Evolutionary conservation across 2,797 vertebrate genomes (phyloP), one percentile per base, ranked within the genome.

Genomic region (Cuculus canorus): DNA sequence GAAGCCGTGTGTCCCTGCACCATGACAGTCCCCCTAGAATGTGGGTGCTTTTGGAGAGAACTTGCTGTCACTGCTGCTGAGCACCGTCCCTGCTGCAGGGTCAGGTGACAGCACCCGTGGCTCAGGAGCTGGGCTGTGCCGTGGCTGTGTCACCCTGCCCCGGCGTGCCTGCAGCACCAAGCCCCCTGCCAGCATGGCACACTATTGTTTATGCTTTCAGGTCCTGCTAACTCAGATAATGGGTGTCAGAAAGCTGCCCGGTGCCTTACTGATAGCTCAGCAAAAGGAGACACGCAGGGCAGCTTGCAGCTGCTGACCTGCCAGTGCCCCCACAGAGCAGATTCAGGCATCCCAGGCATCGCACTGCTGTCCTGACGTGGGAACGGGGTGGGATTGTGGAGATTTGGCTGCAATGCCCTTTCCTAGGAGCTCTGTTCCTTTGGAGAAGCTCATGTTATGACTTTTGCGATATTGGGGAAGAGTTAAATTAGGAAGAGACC

Each of bases 291-390:
- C 54, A 5, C 68, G 2, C 8, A 45, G 97, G 96, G 97, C 97
- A 96, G 97, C 98, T 97, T 96, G 96, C 92, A 88, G 64, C 93
- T 91, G 53, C 68, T 86, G 97, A 97, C 90, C 92, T 97, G 97
- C 97, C 97, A 97, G 97, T 17, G 57, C 57, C 85, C 43, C 95
- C 90, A 96, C 97, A 97, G 97, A 96, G 91, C 89, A 50, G 45
- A 9, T 83, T 92, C 80, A 39, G 69, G 43, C 43, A 17, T 45
- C 43, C 43, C 17, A 17, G 43, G 43, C 18, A 11, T 14, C 0
- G 0, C 14, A 57, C 32, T 0, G 1, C 27, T 37, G 15, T 48
- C 28, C 47, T 17, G 71, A 10, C 4, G 0, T 2, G 15, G 35
- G 88, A 19, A 45, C 2, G 10, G n/a, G 35, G 16, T 0, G 6